Conservation (phyloP, 2,797 vertebrate species). For the Acrossocheilus fasciatus region DNA sequence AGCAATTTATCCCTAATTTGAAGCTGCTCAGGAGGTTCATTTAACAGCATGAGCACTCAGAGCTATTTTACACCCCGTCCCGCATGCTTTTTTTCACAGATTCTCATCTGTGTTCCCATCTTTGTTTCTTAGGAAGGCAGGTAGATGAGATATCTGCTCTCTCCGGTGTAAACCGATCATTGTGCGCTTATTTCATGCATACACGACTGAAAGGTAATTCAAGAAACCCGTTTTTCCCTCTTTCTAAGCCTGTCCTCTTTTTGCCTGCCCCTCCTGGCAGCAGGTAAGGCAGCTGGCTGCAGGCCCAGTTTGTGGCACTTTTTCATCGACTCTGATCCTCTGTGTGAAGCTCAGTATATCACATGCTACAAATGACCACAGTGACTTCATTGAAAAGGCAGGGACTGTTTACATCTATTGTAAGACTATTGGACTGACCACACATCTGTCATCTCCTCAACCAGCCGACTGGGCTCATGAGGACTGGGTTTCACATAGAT, state of each 20-base stretch:
- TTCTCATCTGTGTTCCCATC: background rate
- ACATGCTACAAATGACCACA: slow-evolving; percentile 37
- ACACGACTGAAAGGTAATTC: slow-evolving; percentile 42
- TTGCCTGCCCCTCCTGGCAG: slow-evolving; percentile 24
- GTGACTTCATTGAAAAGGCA: slow-evolving; percentile 22
- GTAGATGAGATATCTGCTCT: slow-evolving; percentile 43
- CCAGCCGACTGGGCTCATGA: background rate
- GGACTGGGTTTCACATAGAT: background rate
- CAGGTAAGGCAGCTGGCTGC: slow-evolving; percentile 30
- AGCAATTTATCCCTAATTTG: background rate
- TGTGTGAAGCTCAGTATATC: slow-evolving; percentile 33
- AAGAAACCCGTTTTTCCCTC: slow-evolving; percentile 33
- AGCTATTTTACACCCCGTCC: slow-evolving; percentile 4
- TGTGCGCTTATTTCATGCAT: slow-evolving; percentile 13
- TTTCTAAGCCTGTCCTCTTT: background rate
- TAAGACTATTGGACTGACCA: slow-evolving; percentile 17
- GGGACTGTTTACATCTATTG: slow-evolving; percentile 41
- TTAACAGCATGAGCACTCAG: background rate
- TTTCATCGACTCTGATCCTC: slow-evolving; percentile 25
- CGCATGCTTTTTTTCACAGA: background rate
- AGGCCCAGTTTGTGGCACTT: slow-evolving; percentile 37
- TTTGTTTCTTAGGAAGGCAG: slow-evolving; percentile 32
- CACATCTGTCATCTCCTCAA: slow-evolving; percentile 42
- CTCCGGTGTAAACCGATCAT: slow-evolving; percentile 41
- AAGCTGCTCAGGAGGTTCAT: background rate